Evolutionary conservation across 92 coral and sea anemone genomes (phyloP).

Genomic region (Heteractis magnifica): DNA sequence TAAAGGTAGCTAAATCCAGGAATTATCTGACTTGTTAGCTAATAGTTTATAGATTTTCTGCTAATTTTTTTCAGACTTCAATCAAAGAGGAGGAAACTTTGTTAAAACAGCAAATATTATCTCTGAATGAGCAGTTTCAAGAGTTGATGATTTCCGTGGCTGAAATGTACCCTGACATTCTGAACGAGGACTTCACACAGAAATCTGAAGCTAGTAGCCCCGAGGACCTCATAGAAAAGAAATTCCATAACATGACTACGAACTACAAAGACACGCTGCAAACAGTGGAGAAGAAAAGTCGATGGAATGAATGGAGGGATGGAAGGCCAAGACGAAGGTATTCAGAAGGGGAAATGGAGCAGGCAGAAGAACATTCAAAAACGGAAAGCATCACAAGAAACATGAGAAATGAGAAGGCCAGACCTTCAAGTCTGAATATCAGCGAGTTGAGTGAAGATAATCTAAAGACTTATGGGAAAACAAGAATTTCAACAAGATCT

Average conservation of each 20-base stretch:
- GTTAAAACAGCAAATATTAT: slow-evolving; percentile 63
- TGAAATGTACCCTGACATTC: slow-evolving; percentile 55
- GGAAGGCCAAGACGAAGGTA: slow-evolving; percentile 13
- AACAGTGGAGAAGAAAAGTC: slow-evolving; percentile 18
- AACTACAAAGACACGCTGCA: not conserved
- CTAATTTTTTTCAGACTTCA: slow-evolving; percentile 6
- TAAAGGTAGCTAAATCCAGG: no score
- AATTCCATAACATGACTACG: not conserved
- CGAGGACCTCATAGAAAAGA: not conserved
- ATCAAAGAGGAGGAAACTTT: slow-evolving; percentile 64
- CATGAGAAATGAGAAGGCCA: not conserved
- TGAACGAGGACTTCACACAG: slow-evolving; percentile 52
- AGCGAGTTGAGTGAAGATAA: slow-evolving; percentile 6
- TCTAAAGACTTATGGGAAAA: not conserved
- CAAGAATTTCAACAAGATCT: not conserved
- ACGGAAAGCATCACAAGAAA: not conserved
- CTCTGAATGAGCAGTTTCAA: slow-evolving; percentile 64
- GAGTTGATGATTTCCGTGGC: slow-evolving; percentile 67
- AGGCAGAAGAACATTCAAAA: slow-evolving; percentile 11
- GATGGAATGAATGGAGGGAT: slow-evolving; percentile 33
- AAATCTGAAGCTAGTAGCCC: slow-evolving; percentile 9
- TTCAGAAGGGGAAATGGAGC: slow-evolving; percentile 15
- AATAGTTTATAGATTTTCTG: not conserved
- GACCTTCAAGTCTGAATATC: slow-evolving; percentile 25
- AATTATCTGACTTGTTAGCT: not conserved